These are phyloP conservation scores for Emydocephalus ijimae DNA, from an alignment of 2,113 vertebrate genomes.

Conservation along the genomic window DNA sequence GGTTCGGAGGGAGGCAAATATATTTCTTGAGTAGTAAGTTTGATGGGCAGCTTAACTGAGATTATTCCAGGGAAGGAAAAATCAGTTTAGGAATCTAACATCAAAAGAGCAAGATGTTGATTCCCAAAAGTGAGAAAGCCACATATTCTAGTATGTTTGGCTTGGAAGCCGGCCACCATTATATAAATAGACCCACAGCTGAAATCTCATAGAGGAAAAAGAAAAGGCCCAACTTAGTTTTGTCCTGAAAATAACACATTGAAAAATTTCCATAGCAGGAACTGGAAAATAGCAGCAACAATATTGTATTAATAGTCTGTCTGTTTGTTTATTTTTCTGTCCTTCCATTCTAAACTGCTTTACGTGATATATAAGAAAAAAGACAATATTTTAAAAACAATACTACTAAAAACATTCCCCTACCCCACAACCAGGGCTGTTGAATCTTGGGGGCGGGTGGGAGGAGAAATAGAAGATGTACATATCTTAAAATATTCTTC, in stretches of 20 bases:
- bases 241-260: conserved; percentile 43
- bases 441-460: neutral
- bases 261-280: neutral
- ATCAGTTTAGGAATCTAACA: conserved; percentile 45
- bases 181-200: conserved; percentile 50
- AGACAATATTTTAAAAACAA: neutral
- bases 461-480: neutral
- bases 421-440: neutral
- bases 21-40: conserved; percentile 28
- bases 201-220: conserved; percentile 50
- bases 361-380: neutral
- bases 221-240: conserved; percentile 35
- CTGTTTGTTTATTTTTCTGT: neutral
- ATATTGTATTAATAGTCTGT: neutral
- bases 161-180: conserved; percentile 50
- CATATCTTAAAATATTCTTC: neutral
- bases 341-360: neutral
- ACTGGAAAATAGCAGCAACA: neutral
- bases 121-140: conserved; percentile 48
- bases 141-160: conserved; percentile 43
- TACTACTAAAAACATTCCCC: neutral
- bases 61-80: conserved; percentile 18
- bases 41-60: conserved; percentile 27
- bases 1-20: neutral
- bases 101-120: conserved; percentile 48